Conservation (phyloP, 2,113 vertebrate genomes). For the Halcyon malimbica region DNA sequence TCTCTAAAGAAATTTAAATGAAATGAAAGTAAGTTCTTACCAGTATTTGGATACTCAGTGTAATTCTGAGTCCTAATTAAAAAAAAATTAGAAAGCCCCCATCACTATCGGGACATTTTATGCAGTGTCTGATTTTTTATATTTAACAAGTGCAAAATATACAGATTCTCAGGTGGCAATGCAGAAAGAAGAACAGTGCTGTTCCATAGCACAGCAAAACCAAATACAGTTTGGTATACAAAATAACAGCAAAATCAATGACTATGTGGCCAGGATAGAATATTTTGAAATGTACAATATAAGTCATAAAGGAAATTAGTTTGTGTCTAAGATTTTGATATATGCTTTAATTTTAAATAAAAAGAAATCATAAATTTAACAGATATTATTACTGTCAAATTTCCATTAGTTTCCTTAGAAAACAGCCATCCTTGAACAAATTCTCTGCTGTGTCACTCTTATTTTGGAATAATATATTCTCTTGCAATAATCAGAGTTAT, state of each 20-base stretch:
- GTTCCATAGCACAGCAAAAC: not conserved
- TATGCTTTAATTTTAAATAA: not conserved
- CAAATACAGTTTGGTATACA: not conserved
- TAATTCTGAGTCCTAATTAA: not conserved
- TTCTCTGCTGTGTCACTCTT: not conserved
- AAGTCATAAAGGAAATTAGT: not conserved
- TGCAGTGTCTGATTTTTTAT: not conserved
- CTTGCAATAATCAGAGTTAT: not conserved
- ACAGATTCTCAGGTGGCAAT: not conserved
- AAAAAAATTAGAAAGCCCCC: not conserved
- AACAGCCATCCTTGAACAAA: not conserved
- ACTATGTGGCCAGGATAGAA: not conserved
- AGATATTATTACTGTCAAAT: not conserved
- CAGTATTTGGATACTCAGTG: not conserved
- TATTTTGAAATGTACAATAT: not conserved
- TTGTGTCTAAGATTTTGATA: not conserved
- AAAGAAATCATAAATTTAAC: not conserved
- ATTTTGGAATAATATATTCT: not conserved
- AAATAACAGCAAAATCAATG: slow-evolving; percentile 9
- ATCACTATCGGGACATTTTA: not conserved
- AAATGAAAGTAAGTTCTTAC: not conserved
- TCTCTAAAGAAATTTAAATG: slow-evolving; percentile 12
- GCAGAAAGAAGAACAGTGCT: not conserved
- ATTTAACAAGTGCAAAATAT: not conserved
- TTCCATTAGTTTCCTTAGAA: not conserved